Conservation (phyloP, 2,888 invertebrate genomes). For the Yponomeuta malinellus region DNA sequence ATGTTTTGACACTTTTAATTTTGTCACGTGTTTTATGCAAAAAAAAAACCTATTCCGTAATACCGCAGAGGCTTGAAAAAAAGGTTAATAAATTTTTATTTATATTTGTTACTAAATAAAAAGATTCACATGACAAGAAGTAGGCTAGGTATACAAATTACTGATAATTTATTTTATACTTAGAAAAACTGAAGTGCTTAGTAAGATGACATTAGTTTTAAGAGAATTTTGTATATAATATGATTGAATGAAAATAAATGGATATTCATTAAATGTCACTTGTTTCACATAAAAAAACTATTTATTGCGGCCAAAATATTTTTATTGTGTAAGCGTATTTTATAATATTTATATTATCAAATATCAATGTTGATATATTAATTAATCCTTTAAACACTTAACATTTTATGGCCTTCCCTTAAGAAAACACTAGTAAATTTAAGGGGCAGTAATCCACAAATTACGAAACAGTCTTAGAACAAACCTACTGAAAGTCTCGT, state of each 20-base stretch:
- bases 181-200: neutral
- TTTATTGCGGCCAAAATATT: constrained; percentile 69
- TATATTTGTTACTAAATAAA: too few species aligned
- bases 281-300: neutral
- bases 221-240: neutral
- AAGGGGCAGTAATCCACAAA: constrained; percentile 42
- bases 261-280: neutral
- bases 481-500: constrained; percentile 11
- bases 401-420: constrained; percentile 64
- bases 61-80: too few species aligned
- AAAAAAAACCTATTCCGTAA: too few species aligned
- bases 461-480: constrained; percentile 38
- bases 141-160: too few species aligned
- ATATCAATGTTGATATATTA: constrained; percentile 73
- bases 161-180: neutral
- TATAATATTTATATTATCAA: constrained; percentile 67
- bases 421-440: constrained; percentile 40
- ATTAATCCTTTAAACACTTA: constrained; percentile 63
- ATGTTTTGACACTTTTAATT: too few species aligned
- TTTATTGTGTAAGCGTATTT: constrained; percentile 70
- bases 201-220: neutral
- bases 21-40: too few species aligned
- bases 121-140: too few species aligned
- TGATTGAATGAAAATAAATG: neutral
- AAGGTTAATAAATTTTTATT: too few species aligned